phyloP scores from a whole-genome alignment of 2,113 vertebrate genomes.

The Oxyura jamaicensis region DNA sequence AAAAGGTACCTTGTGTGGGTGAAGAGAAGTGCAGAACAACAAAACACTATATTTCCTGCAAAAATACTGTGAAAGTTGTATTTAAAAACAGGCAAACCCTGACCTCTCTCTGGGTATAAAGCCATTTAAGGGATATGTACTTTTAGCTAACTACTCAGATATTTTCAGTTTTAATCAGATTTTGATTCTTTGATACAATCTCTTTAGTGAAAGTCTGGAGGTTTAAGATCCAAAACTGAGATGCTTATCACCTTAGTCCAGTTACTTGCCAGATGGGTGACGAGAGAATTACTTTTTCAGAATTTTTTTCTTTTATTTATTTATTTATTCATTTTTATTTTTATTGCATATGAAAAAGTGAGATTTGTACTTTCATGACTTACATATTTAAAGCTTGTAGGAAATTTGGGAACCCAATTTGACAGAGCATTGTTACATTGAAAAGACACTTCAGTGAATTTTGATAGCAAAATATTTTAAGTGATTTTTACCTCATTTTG shows the following conservation, averaged over 20 bases:
- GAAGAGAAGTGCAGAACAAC: background rate
- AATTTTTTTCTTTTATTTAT: background rate
- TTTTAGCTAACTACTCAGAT: background rate
- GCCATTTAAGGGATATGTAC: background rate
- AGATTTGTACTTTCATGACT: background rate
- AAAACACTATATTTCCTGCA: background rate
- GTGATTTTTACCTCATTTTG: background rate
- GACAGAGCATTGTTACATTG: background rate
- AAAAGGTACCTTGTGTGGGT: background rate
- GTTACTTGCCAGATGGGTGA: background rate
- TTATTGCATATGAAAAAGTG: background rate
- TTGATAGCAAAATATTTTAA: background rate
- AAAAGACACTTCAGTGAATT: background rate
- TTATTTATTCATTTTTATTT: background rate
- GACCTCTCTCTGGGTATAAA: background rate
- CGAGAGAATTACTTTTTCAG: background rate
- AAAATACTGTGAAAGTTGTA: background rate
- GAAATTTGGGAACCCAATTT: background rate
- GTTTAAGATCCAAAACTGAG: conserved; percentile 33
- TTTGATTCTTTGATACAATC: conserved; percentile 4
- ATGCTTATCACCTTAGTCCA: background rate
- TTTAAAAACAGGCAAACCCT: background rate
- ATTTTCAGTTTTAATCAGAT: conserved; percentile 42
- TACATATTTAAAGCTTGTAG: background rate
- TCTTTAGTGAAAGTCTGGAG: conserved; percentile 15